phyloP scores from a whole-genome alignment of 1,140 invertebrate genomes.

The Mercenaria mercenaria region DNA sequence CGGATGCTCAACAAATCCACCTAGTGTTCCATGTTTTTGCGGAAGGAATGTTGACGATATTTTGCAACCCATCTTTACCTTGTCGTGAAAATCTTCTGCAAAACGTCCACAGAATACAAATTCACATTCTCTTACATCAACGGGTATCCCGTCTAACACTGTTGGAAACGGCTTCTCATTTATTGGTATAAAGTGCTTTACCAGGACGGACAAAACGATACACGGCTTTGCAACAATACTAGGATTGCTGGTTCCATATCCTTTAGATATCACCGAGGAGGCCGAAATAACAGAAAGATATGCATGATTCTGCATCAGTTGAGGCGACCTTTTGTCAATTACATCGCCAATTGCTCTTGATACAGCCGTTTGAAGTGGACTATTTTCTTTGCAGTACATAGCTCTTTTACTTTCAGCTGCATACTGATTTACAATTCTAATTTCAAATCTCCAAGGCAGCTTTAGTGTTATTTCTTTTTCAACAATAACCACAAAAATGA shows the following conservation, averaged over 20 bases:
- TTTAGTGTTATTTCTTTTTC: background rate
- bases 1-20: constrained; percentile 4
- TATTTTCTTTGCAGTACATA: background rate
- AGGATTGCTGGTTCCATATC: background rate
- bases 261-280: background rate
- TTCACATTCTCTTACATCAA: background rate
- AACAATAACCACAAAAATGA: background rate
- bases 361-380: background rate
- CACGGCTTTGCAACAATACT: background rate
- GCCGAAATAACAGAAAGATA: background rate
- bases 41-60: background rate
- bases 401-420: background rate
- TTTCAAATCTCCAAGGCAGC: background rate
- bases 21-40: background rate
- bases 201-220: background rate
- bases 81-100: background rate
- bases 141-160: background rate
- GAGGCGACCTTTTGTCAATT: background rate
- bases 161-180: background rate
- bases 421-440: background rate
- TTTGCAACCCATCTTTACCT: background rate
- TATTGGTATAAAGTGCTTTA: background rate
- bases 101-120: background rate
- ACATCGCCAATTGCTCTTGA: background rate
- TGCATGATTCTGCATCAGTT: background rate